A percentile compares a stretch with the other conserved stretches of the same genome.
Conservation (phyloP, 2,888 invertebrate species). For the Parascotia fuliginaria region DNA sequence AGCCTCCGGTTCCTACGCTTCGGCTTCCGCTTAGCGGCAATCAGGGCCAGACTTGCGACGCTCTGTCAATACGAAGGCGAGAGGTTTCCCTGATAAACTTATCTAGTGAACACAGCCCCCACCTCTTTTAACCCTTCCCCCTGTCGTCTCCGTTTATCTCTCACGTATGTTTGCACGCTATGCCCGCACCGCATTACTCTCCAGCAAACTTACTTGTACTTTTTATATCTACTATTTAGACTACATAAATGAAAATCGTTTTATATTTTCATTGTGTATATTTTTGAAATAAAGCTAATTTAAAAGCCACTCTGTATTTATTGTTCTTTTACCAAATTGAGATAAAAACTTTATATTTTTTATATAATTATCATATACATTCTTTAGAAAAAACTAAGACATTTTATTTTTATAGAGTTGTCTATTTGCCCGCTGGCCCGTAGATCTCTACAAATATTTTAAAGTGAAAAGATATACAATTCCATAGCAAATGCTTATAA, state of each 20-base stretch:
- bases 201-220: constrained; percentile 56
- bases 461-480: constrained; percentile 71
- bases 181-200: constrained; percentile 66
- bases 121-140: constrained; percentile 50
- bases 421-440: constrained; percentile 77
- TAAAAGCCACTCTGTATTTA: too few relatives aligned
- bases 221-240: constrained; percentile 55
- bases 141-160: constrained; percentile 76
- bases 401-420: constrained; percentile 62
- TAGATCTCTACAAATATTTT: constrained; percentile 66
- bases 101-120: constrained; percentile 65
- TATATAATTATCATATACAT: constrained; percentile 46
- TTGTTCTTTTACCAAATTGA: too few relatives aligned
- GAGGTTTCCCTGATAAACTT: constrained; percentile 85
- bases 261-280: constrained; percentile 42
- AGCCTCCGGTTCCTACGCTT: constrained; percentile 71
- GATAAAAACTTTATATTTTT: too few relatives aligned
- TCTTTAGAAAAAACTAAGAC: constrained; percentile 49
- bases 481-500: constrained; percentile 74
- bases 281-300: constrained; percentile 50
- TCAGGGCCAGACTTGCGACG: constrained; percentile 80
- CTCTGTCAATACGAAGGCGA: constrained; percentile 84
- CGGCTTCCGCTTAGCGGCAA: constrained; percentile 81
- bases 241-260: constrained; percentile 38
- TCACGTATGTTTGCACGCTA: constrained; percentile 71